phyloP scores from a whole-genome alignment of 2,797 vertebrate species.

The Alauda arvensis region DNA sequence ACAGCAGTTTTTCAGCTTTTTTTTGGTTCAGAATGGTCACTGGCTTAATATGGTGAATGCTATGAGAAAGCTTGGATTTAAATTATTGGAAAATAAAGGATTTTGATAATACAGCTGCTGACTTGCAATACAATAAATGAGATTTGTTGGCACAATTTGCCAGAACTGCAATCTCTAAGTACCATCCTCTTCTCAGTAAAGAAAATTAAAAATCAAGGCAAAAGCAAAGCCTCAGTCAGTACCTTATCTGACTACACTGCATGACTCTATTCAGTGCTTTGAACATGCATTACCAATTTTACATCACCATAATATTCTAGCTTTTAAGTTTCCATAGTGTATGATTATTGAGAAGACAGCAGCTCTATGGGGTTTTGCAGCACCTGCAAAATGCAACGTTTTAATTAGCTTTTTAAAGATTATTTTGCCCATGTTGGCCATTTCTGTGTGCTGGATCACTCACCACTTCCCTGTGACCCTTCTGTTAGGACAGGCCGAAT shows the following conservation, averaged over 20 bases:
- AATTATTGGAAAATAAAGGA: neutral
- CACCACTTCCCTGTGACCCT: neutral
- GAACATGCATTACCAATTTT: neutral
- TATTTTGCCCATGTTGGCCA: neutral
- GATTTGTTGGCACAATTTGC: neutral
- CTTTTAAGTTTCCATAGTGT: neutral
- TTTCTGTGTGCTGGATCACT: neutral
- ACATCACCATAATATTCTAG: neutral
- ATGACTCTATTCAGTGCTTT: neutral
- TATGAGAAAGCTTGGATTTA: neutral
- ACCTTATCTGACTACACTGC: neutral
- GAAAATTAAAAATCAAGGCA: neutral
- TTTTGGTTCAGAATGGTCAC: neutral
- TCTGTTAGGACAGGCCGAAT: rapidly evolving
- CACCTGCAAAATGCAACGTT: neutral
- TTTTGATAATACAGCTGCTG: neutral
- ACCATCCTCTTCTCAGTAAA: neutral
- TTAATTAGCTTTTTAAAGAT: neutral
- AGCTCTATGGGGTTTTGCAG: neutral
- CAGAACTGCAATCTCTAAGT: neutral
- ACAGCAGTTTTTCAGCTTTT: rapidly evolving
- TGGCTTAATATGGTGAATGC: neutral
- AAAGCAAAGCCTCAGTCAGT: neutral
- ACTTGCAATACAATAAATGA: neutral
- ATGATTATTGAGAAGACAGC: neutral